Conservation (phyloP, 2,888 invertebrate genomes). For the Melanophora roralis region DNA sequence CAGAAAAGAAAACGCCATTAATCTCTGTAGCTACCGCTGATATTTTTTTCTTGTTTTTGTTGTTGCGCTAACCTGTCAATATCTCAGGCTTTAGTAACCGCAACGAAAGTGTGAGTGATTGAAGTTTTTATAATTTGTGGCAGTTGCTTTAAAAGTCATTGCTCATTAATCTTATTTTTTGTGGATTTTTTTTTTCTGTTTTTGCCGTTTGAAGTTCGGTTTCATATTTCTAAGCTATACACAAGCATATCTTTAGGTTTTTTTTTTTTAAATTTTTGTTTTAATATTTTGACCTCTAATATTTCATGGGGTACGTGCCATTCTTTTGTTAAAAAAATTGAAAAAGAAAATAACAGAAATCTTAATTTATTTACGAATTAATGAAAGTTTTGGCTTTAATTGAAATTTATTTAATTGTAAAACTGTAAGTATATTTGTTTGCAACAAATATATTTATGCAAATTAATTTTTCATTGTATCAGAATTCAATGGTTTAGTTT, state of each 20-base stretch:
- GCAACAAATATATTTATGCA: too few relatives aligned
- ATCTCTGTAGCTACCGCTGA: conserved; percentile 20
- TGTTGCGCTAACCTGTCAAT: conserved; percentile 58
- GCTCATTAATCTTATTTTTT: conserved; percentile 60
- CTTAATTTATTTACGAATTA: conserved; percentile 15
- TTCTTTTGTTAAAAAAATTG: conserved; percentile 32
- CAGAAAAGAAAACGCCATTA: too few relatives aligned
- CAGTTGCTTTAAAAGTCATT: conserved; percentile 63
- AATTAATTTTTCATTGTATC: conserved; percentile 37
- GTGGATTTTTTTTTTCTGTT: conserved; percentile 3
- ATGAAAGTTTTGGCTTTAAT: not conserved
- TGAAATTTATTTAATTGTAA: too few relatives aligned
- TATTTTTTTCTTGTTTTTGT: conserved; percentile 39
- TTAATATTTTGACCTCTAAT: conserved; percentile 63
- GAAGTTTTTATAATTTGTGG: conserved; percentile 64
- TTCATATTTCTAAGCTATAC: conserved; percentile 14
- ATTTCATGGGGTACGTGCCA: conserved; percentile 61
- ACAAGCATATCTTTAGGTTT: conserved; percentile 9
- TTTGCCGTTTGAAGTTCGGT: conserved; percentile 43
- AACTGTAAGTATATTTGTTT: too few relatives aligned
- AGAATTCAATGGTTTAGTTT: not conserved
- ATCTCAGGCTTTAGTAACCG: conserved; percentile 60
- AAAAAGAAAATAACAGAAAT: conserved; percentile 14
- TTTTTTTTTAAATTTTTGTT: not conserved
- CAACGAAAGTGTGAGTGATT: conserved; percentile 66